Conservation (phyloP, 2,113 vertebrate genomes). For the Ia io region DNA sequence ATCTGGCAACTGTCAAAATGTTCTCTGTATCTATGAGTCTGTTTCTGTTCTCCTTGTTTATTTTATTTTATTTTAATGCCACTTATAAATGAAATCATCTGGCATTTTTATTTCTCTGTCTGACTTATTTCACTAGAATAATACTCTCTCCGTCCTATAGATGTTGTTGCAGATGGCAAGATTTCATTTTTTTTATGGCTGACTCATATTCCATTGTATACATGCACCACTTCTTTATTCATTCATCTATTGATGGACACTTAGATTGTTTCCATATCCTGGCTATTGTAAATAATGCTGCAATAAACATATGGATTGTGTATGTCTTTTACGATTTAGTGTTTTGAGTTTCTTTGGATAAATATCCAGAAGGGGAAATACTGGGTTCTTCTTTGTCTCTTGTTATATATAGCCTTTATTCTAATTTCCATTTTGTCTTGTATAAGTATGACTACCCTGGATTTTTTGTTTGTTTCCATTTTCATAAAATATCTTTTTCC, state of each 20-base stretch:
- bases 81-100: background rate
- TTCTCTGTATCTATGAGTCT: background rate
- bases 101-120: background rate
- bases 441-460: no score
- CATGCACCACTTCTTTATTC: background rate
- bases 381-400: no score
- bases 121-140: background rate
- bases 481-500: no score
- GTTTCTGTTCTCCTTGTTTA: background rate
- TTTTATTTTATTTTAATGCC: background rate
- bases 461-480: no score
- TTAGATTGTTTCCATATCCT: background rate
- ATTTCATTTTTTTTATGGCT: background rate
- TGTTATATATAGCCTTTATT: no score
- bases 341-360: background rate
- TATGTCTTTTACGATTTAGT: background rate
- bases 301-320: background rate
- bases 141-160: background rate
- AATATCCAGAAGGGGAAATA: background rate
- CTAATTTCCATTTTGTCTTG: no score
- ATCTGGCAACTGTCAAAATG: background rate
- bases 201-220: background rate
- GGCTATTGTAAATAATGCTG: background rate
- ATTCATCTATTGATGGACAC: background rate
- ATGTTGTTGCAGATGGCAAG: background rate